Percentiles rank a stretch among this genome's conserved stretches.
phyloP scores from a whole-genome alignment of 2,113 vertebrate genomes.

The Ia io region DNA sequence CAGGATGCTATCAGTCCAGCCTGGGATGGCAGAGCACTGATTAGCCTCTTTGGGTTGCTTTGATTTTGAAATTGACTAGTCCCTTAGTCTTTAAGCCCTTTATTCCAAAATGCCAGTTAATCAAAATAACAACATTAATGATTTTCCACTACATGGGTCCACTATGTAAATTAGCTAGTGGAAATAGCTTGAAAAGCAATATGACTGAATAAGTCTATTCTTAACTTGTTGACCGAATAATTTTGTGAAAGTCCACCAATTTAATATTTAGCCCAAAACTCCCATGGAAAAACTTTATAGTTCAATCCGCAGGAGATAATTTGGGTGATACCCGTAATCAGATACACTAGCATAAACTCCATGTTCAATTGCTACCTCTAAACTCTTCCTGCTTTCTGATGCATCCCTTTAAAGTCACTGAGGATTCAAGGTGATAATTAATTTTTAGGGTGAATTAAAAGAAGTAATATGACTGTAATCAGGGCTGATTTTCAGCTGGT shows the following conservation, averaged over 20 bases:
- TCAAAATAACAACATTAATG: slow-evolving; percentile 29
- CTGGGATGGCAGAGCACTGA: neutral
- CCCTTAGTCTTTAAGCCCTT: neutral
- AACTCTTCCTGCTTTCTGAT: slow-evolving; percentile 18
- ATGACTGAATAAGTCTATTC: neutral
- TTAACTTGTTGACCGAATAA: slow-evolving; percentile 39
- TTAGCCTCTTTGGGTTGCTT: slow-evolving; percentile 30
- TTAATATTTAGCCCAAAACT: slow-evolving; percentile 41
- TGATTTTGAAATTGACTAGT: slow-evolving; percentile 40
- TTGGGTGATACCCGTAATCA: neutral
- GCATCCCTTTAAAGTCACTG: neutral
- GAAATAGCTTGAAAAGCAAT: neutral
- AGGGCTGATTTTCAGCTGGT: neutral
- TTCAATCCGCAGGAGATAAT: slow-evolving; percentile 46
- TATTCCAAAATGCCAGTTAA: slow-evolving; percentile 22
- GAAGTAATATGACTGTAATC: neutral
- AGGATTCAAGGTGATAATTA: slow-evolving; percentile 46
- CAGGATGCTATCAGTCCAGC: neutral
- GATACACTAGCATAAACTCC: slow-evolving; percentile 48
- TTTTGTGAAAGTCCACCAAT: neutral
- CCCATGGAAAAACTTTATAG: neutral
- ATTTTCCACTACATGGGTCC: neutral
- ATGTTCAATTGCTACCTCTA: slow-evolving; percentile 29
- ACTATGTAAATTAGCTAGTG: neutral
- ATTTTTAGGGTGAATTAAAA: slow-evolving; percentile 34